Conservation (phyloP, 2,888 invertebrate species). For the Oasisia sp. region DNA sequence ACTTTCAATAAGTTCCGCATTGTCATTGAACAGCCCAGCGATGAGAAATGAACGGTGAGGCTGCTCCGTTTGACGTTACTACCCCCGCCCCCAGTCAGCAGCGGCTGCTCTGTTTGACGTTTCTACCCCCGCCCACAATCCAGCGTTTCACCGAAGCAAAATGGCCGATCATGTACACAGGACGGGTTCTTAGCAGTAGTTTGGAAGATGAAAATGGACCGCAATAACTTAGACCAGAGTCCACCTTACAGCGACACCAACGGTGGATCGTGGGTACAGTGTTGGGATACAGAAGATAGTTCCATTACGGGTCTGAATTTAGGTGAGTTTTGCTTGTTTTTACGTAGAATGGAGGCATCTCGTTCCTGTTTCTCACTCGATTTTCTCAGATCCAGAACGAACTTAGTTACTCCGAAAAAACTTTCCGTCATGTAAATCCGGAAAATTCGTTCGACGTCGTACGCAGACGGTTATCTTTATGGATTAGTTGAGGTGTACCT, state of each 20-base stretch:
- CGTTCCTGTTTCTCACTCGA: not conserved
- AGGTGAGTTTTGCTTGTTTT: not conserved
- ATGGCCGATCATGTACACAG: constrained; percentile 13
- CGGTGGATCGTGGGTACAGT: constrained; percentile 13
- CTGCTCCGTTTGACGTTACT: not conserved
- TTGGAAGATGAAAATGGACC: constrained; percentile 17
- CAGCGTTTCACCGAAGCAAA: not conserved
- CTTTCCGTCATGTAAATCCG: not conserved
- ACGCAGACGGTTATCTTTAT: not conserved
- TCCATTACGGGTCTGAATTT: constrained; percentile 4
- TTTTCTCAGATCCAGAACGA: not conserved
- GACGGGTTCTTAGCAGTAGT: constrained; percentile 13
- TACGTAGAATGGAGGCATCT: not conserved
- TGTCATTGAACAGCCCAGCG: not conserved
- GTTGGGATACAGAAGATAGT: not conserved
- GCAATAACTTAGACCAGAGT: constrained; percentile 17
- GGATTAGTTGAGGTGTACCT: not conserved
- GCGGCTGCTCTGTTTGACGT: not conserved
- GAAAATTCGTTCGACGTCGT: not conserved
- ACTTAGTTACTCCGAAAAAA: not conserved
- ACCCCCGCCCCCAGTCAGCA: not conserved
- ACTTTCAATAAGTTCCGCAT: not conserved
- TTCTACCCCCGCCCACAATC: not conserved
- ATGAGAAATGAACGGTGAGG: not conserved
- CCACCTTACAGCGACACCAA: not conserved